Conservation (phyloP, 2,888 invertebrate species). For the Orthosia cruda region DNA sequence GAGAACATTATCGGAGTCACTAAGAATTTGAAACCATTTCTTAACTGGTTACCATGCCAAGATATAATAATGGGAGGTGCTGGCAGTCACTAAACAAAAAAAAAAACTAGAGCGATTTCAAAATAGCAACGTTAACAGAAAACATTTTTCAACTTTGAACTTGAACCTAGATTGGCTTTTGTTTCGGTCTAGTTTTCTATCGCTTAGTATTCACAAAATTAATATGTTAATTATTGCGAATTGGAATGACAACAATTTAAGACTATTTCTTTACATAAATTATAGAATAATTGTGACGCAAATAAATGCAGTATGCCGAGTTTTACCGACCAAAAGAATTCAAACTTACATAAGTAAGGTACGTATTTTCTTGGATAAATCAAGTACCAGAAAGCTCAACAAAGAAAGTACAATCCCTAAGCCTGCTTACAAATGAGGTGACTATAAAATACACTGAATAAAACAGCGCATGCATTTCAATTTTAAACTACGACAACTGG, state of each 20-base stretch:
- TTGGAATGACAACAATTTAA: no score
- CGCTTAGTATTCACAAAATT: not conserved
- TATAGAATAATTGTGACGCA: not conserved
- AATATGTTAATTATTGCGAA: not conserved
- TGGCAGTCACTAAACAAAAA: not conserved
- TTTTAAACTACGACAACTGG: constrained; percentile 35
- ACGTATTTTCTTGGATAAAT: not conserved
- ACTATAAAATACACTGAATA: constrained; percentile 30
- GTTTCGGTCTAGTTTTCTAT: not conserved
- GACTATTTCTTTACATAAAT: not conserved
- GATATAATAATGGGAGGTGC: not conserved
- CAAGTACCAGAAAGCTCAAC: not conserved
- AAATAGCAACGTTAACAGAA: not conserved
- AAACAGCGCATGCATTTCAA: constrained; percentile 48
- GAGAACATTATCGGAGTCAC: not conserved
- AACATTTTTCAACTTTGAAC: not conserved
- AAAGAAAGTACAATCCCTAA: not conserved
- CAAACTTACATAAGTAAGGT: no score
- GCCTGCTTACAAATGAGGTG: constrained; percentile 23
- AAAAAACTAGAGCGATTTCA: not conserved
- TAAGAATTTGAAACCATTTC: not conserved
- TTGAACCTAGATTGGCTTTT: not conserved
- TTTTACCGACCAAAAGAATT: not conserved
- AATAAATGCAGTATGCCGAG: not conserved
- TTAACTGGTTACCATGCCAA: not conserved